Evolutionary conservation across 2,113 vertebrate genomes (phyloP), one percentile per base, ranked within the genome.

Genomic region (Ascaphus truei): DNA sequence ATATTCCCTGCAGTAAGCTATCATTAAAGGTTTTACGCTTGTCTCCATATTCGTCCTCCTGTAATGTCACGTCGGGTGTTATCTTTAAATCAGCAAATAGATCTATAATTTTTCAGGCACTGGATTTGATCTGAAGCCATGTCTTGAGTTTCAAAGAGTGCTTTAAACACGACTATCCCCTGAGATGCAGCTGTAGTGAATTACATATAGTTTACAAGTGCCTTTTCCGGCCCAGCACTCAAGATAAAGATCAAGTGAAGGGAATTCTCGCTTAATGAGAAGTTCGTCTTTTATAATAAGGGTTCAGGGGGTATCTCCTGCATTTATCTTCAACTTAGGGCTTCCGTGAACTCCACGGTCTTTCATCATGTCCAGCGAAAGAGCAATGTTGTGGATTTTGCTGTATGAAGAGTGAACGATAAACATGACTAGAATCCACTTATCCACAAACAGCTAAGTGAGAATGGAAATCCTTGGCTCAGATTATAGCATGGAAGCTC

Each of bases 181-280:
- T 31, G 12, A 56, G 47, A 33, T 56, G 13, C 4, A 33, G 27
- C 65, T 30, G 1, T 1, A 48, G 4, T 30, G n/a, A 7, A 30
- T 73, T 74, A 62, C 45, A 25, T 59, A 58, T 9, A 31, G 22
- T 10, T 22, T 62, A 41, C 13, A 67, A 60, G 71, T 56, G 15
- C 25, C 48, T 39, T 63, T 60, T 23, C 57, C 22, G n/a, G 55
- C 8, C 13, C 12, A 1, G 11, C 34, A 10, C 30, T 64, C 29
- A 51, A 39, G 51, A 3, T 34, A 68, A 23, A 34, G 7, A 37
- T 50, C 33, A 57, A 59, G 45, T 69, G 37, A 36, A 71, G 73
- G 36, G 52, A 43, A 56, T 9, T 29, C 73, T 64, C 57, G 45
- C 12, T 65, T 75, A 60, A 13, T 61, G 45, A 7, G 57, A 51